Evolutionary conservation across 1,140 invertebrate species (phyloP), one percentile per base, ranked within the genome.

Genomic region (Diprion similis): DNA sequence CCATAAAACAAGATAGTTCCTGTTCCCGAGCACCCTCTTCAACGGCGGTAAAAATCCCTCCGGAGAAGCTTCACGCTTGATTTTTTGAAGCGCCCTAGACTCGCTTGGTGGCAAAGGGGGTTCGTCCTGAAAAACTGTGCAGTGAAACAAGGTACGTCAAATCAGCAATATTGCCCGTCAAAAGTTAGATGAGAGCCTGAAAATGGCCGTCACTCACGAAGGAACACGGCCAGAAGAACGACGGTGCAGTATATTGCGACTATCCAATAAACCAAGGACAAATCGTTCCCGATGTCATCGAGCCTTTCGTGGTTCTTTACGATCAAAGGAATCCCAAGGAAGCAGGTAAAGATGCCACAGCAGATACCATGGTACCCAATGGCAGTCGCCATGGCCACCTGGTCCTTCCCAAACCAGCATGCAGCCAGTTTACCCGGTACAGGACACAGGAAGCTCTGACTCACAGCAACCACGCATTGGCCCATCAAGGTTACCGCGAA

Each of bases 361-460:
- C 94, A 93, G 82, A 94, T 94, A n/a, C 94, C 94, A 83, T 95
- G 94, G 3, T 95, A 93, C 2, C 93, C 93, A 51, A 94, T 88
- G 66, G 93, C 89, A 78, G 92, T 94, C 3, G 94, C 94, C 7
- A 92, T 93, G 4, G 92, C 92, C n/a, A 93, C 91, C 84, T 93
- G 89, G 68, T 89, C 77, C 0, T 89, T 85, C 11, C 92, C 91
- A 79, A 94, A 94, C 93, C 93, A 94, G 13, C 92, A 89, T 0
- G 93, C 92, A 4, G 93, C 92, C 65, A 94, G 81, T 48, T 89
- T 84, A 0, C 93, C 89, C n/a, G 93, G 93, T 77, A 93, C 90
- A 18, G 91, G 92, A 4, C 94, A 85, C 68, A 92, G 90, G 77
- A 93, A 93, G 51, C 81, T 79, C 77, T 83, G 79, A 0, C 92